Evolutionary conservation across 2,888 invertebrate genomes (phyloP).

Genomic region (Pseudococcus longispinus): DNA sequence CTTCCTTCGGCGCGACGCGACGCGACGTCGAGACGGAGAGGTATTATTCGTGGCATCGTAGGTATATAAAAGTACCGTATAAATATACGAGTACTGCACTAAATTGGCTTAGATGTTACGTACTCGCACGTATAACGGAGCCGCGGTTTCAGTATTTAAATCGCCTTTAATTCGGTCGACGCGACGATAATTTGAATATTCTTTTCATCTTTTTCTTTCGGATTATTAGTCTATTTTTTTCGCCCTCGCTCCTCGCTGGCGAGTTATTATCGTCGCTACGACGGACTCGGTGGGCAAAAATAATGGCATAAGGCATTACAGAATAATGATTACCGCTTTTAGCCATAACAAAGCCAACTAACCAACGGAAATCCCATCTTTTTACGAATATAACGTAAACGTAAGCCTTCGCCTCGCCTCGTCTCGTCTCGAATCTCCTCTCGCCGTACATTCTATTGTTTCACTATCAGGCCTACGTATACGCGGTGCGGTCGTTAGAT

Average conservation of each 20-base stretch:
- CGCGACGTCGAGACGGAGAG: too few relatives aligned
- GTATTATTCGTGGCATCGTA: too few relatives aligned
- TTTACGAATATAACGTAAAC: constrained; percentile 13
- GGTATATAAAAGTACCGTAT: too few relatives aligned
- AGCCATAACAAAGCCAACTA: constrained; percentile 15
- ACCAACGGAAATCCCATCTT: constrained; percentile 15
- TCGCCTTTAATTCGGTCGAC: background rate
- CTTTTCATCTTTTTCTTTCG: background rate
- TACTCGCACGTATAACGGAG: too few relatives aligned
- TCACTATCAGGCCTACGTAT: too few relatives aligned
- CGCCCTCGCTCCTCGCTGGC: background rate
- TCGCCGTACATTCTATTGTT: too few relatives aligned
- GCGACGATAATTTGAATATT: background rate
- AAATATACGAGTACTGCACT: too few relatives aligned
- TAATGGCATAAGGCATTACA: background rate
- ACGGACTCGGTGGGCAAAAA: background rate
- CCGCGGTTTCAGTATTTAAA: background rate
- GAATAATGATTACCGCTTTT: constrained; percentile 39
- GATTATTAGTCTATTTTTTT: background rate
- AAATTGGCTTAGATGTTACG: background rate
- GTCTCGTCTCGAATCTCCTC: too few relatives aligned
- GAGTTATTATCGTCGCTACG: background rate
- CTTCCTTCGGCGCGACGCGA: too few relatives aligned
- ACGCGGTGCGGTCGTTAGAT: too few relatives aligned
- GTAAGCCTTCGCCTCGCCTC: background rate